A percentile compares a stretch with the other conserved stretches of the same genome.
These are phyloP conservation scores for Callyntrura guangdongensis DNA, from an alignment of 2,888 invertebrate genomes.

Conservation along the genomic window DNA sequence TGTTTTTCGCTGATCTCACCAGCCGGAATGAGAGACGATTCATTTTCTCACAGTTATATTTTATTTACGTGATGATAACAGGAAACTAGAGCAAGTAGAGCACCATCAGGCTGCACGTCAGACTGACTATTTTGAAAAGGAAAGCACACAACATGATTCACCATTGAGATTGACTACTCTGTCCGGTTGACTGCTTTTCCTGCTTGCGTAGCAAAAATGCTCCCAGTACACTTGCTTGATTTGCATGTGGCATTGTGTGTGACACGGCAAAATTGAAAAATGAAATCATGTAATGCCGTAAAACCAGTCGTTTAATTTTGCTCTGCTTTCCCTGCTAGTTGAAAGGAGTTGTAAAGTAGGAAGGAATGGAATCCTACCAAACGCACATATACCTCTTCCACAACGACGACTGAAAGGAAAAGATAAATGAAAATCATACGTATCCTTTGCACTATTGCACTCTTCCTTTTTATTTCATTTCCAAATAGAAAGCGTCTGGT, in stretches of 20 bases:
- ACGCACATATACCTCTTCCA: not conserved
- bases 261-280: constrained; percentile 68
- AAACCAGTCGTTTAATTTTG: constrained; percentile 24
- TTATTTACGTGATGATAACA: constrained; percentile 52
- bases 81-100: constrained; percentile 29
- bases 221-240: constrained; percentile 52
- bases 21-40: not conserved
- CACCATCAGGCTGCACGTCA: not conserved
- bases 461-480: constrained; percentile 40
- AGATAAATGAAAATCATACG: constrained; percentile 39
- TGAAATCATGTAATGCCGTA: constrained; percentile 54
- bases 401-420: not conserved
- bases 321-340: constrained; percentile 24
- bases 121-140: not conserved
- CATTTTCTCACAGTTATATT: constrained; percentile 48
- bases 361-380: not conserved
- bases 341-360: not conserved
- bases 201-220: constrained; percentile 27
- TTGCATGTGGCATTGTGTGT: constrained; percentile 70
- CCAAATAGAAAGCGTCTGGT: constrained; percentile 60
- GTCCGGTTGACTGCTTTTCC: constrained; percentile 9
- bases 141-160: constrained; percentile 15
- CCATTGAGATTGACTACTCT: constrained; percentile 6
- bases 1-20: constrained; percentile 9
- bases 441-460: constrained; percentile 48